Base-by-base conservation (phyloP, 2,888 invertebrate species). In the Tricholauxania praeusta region DNA sequence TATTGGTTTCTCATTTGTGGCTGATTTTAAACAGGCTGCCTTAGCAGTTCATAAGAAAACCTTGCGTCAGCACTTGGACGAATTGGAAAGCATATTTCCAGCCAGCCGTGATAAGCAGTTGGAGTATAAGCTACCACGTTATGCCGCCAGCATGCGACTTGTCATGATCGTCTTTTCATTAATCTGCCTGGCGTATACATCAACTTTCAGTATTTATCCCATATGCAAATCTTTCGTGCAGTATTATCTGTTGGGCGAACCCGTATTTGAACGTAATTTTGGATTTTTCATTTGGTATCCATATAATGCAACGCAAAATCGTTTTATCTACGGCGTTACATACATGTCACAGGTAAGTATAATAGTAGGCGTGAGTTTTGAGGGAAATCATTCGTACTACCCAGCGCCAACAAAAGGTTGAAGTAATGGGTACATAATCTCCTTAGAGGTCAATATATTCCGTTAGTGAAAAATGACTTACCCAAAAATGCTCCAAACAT, bases 241-340 rank as follows among this genome's bases (percentile, higher is more conserved):
- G 32, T 83, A 73, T 28, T 79, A 82, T 48, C 75, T 83, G 0
- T 51, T 83, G 7, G 81, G 80, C 39, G 80, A 79, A 15, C 78
- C 80, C 0, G 79, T 77, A 3, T 84, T 81, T 49, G 82, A 84
- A 53, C 79, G 80, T 0, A 80, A 79, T 5, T 81, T 83, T 14
- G 84, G 83, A 0, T 83, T 83, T 55, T 75, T 79, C 39, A 81
- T 83, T 52, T 85, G 85, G 84, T 83, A 84, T 72, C 85, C 85
- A 5, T 84, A 78, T 39, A 77, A 84, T 67, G 74, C 80, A 0
- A 80, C 79, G 0, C 62, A 60, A 1, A 82, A 77, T 49, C 64
- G 47, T 17, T 70, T 77, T 70, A 55, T 82, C 1, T 83, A 83
- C 49, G 82, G 81, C 78, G 49, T 80, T 0, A 77, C 77, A 1